Evolutionary conservation across 2,888 invertebrate species (phyloP).

Genomic region (Dastarcus helophoroides): DNA sequence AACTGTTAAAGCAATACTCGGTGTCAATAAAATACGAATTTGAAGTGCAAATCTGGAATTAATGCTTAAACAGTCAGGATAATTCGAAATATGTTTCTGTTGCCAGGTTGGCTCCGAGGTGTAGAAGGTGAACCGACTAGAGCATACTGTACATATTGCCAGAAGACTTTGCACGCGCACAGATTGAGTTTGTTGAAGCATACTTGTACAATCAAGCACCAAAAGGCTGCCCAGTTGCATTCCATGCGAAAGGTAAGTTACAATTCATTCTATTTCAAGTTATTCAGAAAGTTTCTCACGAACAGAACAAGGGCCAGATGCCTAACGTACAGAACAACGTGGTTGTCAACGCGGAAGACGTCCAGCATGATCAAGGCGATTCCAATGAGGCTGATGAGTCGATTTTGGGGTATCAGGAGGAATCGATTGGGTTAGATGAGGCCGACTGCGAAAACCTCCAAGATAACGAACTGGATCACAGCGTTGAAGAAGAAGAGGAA

Average conservation of each 20-base stretch:
- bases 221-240: conserved; percentile 37
- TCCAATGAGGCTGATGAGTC: conserved; percentile 14
- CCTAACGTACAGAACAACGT: too few species aligned
- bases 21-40: too few species aligned
- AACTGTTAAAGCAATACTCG: too few species aligned
- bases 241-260: conserved; percentile 24
- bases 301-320: too few species aligned
- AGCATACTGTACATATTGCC: conserved; percentile 46
- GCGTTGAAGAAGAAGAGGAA: conserved; percentile 25
- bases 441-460: conserved; percentile 15
- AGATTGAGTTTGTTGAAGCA: conserved; percentile 46
- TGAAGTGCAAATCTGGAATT: too few species aligned
- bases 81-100: conserved; percentile 6
- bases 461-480: conserved; percentile 20
- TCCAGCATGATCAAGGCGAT: conserved; percentile 15
- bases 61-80: too few species aligned
- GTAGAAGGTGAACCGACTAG: conserved; percentile 43
- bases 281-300: too few species aligned
- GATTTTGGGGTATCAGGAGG: conserved; percentile 15
- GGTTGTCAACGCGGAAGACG: too few species aligned
- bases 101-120: conserved; percentile 44
- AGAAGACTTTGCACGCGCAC: conserved; percentile 48
- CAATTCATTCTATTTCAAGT: too few species aligned
- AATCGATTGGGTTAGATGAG: conserved; percentile 11
- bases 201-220: conserved; percentile 48